These are phyloP conservation scores for Brachylomia viminalis DNA, from an alignment of 2,888 invertebrate genomes.

Conservation along the genomic window DNA sequence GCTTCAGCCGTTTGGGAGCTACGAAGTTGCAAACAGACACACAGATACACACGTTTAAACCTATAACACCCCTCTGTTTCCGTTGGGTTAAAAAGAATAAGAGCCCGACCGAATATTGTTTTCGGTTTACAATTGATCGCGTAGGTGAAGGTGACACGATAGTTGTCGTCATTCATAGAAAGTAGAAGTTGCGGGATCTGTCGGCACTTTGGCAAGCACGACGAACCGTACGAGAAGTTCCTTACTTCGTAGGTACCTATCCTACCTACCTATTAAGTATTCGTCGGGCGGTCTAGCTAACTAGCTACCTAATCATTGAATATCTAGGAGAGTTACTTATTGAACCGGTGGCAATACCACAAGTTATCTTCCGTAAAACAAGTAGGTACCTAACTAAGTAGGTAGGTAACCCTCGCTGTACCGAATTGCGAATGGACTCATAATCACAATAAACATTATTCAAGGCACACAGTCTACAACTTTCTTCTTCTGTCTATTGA, in stretches of 20 bases:
- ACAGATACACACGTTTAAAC: no score
- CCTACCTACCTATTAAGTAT: neutral
- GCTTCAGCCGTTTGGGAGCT: no score
- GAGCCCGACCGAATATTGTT: neutral
- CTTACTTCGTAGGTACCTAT: neutral
- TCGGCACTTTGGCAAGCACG: neutral
- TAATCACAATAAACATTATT: constrained; percentile 1
- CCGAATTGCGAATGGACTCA: neutral
- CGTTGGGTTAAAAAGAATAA: neutral
- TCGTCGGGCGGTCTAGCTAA: neutral
- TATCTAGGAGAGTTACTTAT: neutral
- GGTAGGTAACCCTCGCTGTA: no score
- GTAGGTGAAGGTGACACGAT: neutral
- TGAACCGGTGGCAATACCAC: neutral
- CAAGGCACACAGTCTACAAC: neutral
- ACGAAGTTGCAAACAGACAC: no score
- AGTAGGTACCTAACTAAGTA: neutral
- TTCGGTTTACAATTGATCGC: neutral
- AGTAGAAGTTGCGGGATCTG: neutral
- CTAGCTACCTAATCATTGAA: neutral
- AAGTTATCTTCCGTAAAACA: neutral
- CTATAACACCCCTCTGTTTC: no score
- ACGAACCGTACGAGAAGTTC: no score
- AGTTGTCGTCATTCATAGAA: neutral
- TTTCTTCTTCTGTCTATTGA: constrained; percentile 14